These are phyloP conservation scores for Toxonevra muliebris DNA, from an alignment of 2,888 invertebrate genomes.

Conservation along the genomic window DNA sequence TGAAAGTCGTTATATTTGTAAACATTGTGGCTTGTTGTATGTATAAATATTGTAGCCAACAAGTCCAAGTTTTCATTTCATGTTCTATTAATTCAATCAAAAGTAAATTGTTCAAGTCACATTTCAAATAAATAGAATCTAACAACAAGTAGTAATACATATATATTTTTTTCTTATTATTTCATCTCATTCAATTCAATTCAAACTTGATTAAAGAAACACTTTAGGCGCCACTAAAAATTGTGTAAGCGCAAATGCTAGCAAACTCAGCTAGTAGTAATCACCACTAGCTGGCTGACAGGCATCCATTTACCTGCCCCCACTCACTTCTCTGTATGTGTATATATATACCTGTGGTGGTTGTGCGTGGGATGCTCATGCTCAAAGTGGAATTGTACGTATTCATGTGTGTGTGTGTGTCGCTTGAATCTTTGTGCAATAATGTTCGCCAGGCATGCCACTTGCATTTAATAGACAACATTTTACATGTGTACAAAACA, in stretches of 20 bases:
- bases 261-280: constrained; percentile 17
- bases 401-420: not conserved
- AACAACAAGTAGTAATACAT: no score
- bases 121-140: not conserved
- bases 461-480: no score
- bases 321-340: constrained; percentile 9
- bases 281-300: no score
- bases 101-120: constrained; percentile 32
- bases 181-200: constrained; percentile 3
- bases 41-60: no score
- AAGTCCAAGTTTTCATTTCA: no score
- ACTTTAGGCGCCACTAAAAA: constrained; percentile 38
- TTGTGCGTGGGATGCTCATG: not conserved
- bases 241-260: constrained; percentile 29
- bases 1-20: no score
- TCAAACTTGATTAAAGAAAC: constrained; percentile 36
- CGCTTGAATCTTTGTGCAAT: not conserved
- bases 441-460: not conserved
- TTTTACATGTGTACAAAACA: no score
- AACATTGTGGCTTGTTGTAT: no score
- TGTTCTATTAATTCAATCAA: constrained; percentile 27
- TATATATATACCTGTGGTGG: constrained; percentile 11
- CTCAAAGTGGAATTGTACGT: not conserved
- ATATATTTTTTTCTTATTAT: no score
- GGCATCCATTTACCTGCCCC: constrained; percentile 4